These are phyloP conservation scores for Drosophila parthenogenetica DNA, from an alignment of 2,888 invertebrate species.

Conservation along the genomic window DNA sequence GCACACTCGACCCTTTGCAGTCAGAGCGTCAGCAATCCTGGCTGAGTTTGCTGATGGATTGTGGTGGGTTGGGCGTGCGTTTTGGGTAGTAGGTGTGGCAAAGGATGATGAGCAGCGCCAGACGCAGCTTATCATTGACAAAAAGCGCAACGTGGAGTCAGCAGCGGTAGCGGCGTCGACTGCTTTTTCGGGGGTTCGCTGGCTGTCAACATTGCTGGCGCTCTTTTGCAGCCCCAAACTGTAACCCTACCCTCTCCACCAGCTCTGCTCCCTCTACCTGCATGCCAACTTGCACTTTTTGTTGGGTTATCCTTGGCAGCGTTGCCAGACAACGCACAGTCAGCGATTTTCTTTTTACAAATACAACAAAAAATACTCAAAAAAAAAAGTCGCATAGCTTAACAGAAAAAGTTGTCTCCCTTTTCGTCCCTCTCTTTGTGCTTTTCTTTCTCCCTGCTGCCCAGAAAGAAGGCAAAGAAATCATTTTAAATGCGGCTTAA, in stretches of 20 bases:
- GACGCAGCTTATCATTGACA: constrained; percentile 62
- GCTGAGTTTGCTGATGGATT: not conserved
- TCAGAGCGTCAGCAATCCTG: constrained; percentile 33
- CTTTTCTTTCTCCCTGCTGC: too few species aligned
- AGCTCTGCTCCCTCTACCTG: too few species aligned
- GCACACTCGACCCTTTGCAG: constrained; percentile 28
- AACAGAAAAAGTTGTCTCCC: constrained; percentile 41
- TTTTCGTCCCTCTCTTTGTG: not conserved
- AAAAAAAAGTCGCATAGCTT: constrained; percentile 45
- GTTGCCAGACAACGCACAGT: constrained; percentile 76
- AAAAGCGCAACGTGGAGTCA: constrained; percentile 54
- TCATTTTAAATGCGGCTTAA: constrained; percentile 79
- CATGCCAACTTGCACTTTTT: constrained; percentile 59
- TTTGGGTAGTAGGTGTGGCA: not conserved
- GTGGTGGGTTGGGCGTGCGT: not conserved
- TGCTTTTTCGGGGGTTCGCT: constrained; percentile 64
- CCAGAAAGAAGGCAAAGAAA: constrained; percentile 53
- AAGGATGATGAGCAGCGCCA: not conserved
- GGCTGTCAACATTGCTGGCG: constrained; percentile 66
- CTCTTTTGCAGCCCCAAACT: constrained; percentile 11
- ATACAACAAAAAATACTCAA: constrained; percentile 21
- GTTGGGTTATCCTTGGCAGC: constrained; percentile 42
- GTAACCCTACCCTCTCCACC: too few species aligned
- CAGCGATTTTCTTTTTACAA: constrained; percentile 52
- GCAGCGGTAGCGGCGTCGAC: constrained; percentile 17